Evolutionary conservation across 2,113 vertebrate genomes (phyloP), one percentile per base, ranked within the genome.

Genomic region (Petromus typicus): DNA sequence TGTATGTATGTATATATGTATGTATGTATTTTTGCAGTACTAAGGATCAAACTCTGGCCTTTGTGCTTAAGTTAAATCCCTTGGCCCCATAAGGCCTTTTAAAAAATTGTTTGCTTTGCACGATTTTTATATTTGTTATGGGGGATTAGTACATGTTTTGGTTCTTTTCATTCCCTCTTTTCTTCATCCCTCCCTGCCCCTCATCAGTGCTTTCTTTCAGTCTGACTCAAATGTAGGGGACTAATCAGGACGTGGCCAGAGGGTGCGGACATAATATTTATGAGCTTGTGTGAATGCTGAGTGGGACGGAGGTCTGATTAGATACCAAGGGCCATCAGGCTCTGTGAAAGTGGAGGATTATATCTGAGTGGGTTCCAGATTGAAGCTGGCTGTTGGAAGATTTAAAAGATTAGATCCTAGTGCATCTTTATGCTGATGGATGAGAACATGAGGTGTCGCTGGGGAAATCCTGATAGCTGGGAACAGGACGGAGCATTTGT

Each of bases 311-410:
- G 93, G 54, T 23, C 20, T 91, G 86, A 57, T 54, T 2, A n/a
- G 63, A 40, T 11, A 7, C 48, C 32, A 0, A 5, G 82, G 63
- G 9, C 92, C 25, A 12, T 2, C 40, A 34, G 79, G 79, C 63
- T 54, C 40, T 81, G 85, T 59, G 56, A 34, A 86, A 92, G 93
- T 32, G 79, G 80, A 67, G 76, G 89, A 91, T 80, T 61, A 18
- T 61, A 18, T 90, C 75, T 40, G 54, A 79, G 37, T 63, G 81
- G 93, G 80, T 34, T 84, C 5, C 45, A 61, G 61, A 40, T 86
- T 59, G 27, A 76, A 90, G 88, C 32, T 48, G 61, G 61, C 16
- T 61, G 86, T 51, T 71, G 76, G 78, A 48, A 86, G 63, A n/a
- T 56, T 48, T 85, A 27, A 73, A 79, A 63, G 48, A 67, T 40